These are phyloP conservation scores for Rhamphomyia laevipes DNA, from an alignment of 2,888 invertebrate genomes.

Conservation along the genomic window DNA sequence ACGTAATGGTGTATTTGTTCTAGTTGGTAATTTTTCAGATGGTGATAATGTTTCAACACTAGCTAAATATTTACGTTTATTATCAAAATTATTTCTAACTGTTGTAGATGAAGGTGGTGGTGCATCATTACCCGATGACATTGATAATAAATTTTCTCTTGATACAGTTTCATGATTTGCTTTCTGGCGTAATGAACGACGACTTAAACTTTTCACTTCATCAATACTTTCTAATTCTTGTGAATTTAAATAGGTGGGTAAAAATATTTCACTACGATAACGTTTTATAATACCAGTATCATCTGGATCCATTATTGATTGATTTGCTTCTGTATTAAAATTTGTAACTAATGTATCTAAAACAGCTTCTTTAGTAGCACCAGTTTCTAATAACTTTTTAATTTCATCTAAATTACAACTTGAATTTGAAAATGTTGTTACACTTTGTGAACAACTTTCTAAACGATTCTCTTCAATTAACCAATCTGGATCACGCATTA, in stretches of 20 bases:
- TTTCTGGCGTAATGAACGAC: slow-evolving; percentile 31
- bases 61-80: slow-evolving; percentile 27
- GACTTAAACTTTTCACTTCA: slow-evolving; percentile 30
- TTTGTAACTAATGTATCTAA: slow-evolving; percentile 36
- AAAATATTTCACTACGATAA: slow-evolving; percentile 33
- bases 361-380: slow-evolving; percentile 39
- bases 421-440: slow-evolving; percentile 37
- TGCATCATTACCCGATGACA: slow-evolving; percentile 24
- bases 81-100: slow-evolving; percentile 14
- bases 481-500: slow-evolving; percentile 86
- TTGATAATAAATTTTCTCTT: slow-evolving; percentile 30
- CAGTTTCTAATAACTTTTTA: slow-evolving; percentile 55
- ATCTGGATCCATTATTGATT: slow-evolving; percentile 32
- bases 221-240: slow-evolving; percentile 31
- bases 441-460: slow-evolving; percentile 37
- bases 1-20: slow-evolving; percentile 13
- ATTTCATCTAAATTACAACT: slow-evolving; percentile 41
- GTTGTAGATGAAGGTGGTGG: slow-evolving; percentile 9
- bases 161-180: slow-evolving; percentile 30
- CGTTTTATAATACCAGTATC: slow-evolving; percentile 26
- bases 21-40: slow-evolving; percentile 26
- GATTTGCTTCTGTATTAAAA: slow-evolving; percentile 37
- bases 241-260: slow-evolving; percentile 32
- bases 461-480: slow-evolving; percentile 35
- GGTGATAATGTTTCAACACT: slow-evolving; percentile 35